Evolutionary conservation across 2,113 vertebrate species (phyloP).

Genomic region (Calidris pugnax): DNA sequence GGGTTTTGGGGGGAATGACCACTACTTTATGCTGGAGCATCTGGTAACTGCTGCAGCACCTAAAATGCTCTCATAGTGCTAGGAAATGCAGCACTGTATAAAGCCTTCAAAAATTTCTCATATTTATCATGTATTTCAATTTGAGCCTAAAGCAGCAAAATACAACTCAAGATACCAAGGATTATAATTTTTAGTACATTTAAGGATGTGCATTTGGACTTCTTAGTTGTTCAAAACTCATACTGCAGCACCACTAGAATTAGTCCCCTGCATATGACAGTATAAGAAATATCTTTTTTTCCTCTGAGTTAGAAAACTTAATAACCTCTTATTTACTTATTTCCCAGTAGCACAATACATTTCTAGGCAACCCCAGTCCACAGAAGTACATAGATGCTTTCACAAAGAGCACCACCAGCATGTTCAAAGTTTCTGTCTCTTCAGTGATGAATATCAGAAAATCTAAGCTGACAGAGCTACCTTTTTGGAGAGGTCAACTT

Average conservation of each 20-base stretch:
- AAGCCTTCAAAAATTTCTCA: background rate
- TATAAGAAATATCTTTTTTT: background rate
- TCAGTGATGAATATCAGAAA: background rate
- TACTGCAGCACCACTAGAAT: background rate
- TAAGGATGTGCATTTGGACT: background rate
- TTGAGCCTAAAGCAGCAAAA: background rate
- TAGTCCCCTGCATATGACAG: background rate
- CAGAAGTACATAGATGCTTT: background rate
- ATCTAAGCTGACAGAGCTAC: background rate
- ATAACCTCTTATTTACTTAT: background rate
- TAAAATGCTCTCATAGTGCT: background rate
- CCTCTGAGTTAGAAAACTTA: background rate
- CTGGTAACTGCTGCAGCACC: background rate
- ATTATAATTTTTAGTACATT: background rate
- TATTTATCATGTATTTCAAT: background rate
- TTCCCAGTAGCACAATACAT: background rate
- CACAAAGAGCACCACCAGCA: background rate
- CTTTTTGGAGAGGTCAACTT: slow-evolving; percentile 10
- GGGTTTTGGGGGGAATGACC: background rate
- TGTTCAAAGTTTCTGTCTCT: background rate
- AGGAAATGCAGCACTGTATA: background rate
- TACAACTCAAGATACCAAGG: background rate
- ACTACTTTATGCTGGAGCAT: background rate
- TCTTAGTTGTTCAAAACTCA: background rate
- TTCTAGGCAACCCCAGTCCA: background rate